These are phyloP conservation scores for Aphidius colemani DNA, from an alignment of 2,888 invertebrate species.

Conservation along the genomic window DNA sequence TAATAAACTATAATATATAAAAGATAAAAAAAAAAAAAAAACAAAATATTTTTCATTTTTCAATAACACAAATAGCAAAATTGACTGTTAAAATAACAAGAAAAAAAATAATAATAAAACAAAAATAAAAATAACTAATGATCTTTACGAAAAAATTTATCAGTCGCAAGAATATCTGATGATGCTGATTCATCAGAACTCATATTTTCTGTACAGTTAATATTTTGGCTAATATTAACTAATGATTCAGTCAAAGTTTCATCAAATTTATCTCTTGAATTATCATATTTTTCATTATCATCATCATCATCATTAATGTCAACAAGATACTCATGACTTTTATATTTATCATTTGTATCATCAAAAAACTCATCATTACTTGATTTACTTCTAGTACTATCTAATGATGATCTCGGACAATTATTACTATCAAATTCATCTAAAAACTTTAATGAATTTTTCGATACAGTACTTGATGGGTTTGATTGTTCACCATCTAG, in stretches of 20 bases:
- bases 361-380: constrained; percentile 39
- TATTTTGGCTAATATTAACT: too few relatives aligned
- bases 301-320: constrained; percentile 35
- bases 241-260: too few relatives aligned
- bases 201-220: too few relatives aligned
- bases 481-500: constrained; percentile 52
- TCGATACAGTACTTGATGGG: constrained; percentile 46
- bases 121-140: constrained; percentile 34
- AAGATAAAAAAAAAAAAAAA: constrained; percentile 17
- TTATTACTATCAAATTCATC: constrained; percentile 41
- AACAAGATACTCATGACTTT: constrained; percentile 36
- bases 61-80: neutral
- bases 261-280: too few relatives aligned
- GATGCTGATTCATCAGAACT: constrained; percentile 37
- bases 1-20: constrained; percentile 8
- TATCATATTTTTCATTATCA: neutral
- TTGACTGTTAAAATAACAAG: neutral
- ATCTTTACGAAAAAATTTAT: constrained; percentile 41
- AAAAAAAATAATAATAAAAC: constrained; percentile 14
- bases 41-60: neutral
- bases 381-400: constrained; percentile 38
- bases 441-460: constrained; percentile 45
- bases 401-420: constrained; percentile 42
- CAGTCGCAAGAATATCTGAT: constrained; percentile 38
- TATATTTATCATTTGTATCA: constrained; percentile 7